These are phyloP conservation scores for Cenopis cana DNA, from an alignment of 2,888 invertebrate genomes.

Conservation along the genomic window DNA sequence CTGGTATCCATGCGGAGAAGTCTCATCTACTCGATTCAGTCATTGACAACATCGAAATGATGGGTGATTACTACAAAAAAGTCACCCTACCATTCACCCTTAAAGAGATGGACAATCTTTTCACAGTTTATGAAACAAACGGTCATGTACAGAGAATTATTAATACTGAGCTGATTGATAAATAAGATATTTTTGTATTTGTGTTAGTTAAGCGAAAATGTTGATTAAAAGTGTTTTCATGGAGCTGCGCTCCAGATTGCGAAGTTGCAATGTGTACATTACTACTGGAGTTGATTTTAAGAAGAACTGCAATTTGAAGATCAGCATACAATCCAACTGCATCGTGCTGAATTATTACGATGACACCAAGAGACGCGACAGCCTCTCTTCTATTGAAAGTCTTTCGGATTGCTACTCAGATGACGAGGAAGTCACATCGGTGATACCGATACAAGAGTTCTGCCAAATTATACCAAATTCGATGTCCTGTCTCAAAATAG, in stretches of 20 bases:
- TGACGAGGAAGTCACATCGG: constrained; percentile 64
- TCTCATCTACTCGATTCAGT: constrained; percentile 95
- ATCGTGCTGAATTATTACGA: constrained; percentile 77
- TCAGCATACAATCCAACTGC: constrained; percentile 76
- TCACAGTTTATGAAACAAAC: constrained; percentile 86
- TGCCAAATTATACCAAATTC: constrained; percentile 81
- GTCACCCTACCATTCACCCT: constrained; percentile 92
- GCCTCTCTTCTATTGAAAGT: constrained; percentile 79
- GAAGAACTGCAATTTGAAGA: constrained; percentile 76
- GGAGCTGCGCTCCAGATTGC: constrained; percentile 85
- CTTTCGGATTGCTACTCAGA: constrained; percentile 76
- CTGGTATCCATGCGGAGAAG: constrained; percentile 93
- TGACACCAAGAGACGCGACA: constrained; percentile 68
- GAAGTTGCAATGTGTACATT: constrained; percentile 86
- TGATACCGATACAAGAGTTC: constrained; percentile 72
- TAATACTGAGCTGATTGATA: constrained; percentile 63
- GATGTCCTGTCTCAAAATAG: constrained; percentile 79
- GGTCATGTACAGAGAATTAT: constrained; percentile 78
- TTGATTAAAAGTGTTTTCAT: constrained; percentile 82
- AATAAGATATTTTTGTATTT: constrained; percentile 57
- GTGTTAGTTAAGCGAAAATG: constrained; percentile 64
- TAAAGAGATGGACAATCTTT: constrained; percentile 90
- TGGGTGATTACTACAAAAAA: constrained; percentile 93
- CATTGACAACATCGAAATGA: constrained; percentile 94
- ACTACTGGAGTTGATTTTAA: constrained; percentile 75